Evolutionary conservation across 2,888 invertebrate genomes (phyloP).

Genomic region (Drosophila koepferae): DNA sequence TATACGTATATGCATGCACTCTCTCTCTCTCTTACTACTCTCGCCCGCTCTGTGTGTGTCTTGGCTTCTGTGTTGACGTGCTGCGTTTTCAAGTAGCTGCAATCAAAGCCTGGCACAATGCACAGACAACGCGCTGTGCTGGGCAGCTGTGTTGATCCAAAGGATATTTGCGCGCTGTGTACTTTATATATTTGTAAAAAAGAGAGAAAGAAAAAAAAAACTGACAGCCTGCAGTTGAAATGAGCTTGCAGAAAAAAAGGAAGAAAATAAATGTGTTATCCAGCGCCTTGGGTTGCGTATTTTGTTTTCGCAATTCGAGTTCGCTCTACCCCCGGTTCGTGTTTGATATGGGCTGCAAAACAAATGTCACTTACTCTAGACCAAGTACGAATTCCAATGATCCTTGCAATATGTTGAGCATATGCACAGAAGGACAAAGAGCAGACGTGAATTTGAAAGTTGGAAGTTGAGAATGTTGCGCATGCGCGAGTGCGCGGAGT

Average conservation of each 20-base stretch:
- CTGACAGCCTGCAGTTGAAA: constrained; percentile 48
- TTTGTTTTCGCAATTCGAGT: constrained; percentile 45
- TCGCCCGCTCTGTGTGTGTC: constrained; percentile 16
- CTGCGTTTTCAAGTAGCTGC: constrained; percentile 71
- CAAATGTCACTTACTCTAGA: constrained; percentile 60
- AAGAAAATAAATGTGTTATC: constrained; percentile 14
- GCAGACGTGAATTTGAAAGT: constrained; percentile 8
- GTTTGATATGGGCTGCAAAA: constrained; percentile 39
- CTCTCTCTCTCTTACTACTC: constrained; percentile 7
- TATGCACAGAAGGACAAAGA: constrained; percentile 60
- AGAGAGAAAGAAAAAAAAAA: constrained; percentile 2
- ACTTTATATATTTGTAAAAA: constrained; percentile 18
- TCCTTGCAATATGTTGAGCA: constrained; percentile 61
- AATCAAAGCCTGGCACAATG: constrained; percentile 66
- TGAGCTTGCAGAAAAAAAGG: constrained; percentile 63
- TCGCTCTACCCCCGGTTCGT: constrained; percentile 37
- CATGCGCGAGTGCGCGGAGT: constrained; percentile 57
- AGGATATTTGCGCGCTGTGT: constrained; percentile 60
- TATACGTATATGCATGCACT: constrained; percentile 2
- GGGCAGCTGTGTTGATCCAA: constrained; percentile 74
- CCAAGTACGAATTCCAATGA: constrained; percentile 56
- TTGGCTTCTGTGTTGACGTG: constrained; percentile 29
- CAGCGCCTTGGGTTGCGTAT: constrained; percentile 37
- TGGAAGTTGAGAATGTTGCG: constrained; percentile 49
- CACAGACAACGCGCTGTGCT: constrained; percentile 28